Evolutionary conservation across 2,113 vertebrate genomes (phyloP), one percentile per base, ranked within the genome.

Genomic region (Microcebus tavaratra): DNA sequence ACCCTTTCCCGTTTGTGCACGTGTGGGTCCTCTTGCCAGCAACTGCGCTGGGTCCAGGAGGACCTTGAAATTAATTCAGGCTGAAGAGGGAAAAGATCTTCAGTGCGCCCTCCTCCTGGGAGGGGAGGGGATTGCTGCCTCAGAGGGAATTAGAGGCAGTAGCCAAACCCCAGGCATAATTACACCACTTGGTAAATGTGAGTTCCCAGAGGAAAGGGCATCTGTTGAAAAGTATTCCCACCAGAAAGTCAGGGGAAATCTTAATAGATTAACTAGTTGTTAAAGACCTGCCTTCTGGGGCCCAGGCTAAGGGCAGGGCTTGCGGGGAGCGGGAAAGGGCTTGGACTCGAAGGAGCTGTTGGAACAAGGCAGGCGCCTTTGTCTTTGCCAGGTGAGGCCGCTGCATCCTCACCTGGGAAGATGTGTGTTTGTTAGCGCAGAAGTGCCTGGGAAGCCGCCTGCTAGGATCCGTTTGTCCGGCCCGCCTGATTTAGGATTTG

Each of bases 121-220:
- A 93, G 88, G 97, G 91, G 65, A 89, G 91, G 70, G 75, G 15
- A 50, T 93, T 55, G 8, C 50, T 57, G 5, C 45, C 65, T 84
- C 39, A n/a, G 76, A 80, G 97, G 90, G 96, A 98, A 82, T 96
- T 96, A 68, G 97, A 92, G 95, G 67, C 88, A 59, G 97, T 95
- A 91, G 96, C 91, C 94, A 72, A 42, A 92, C 97, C 90, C 96
- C 92, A 96, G 96, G 97, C 82, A n/a, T 97, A 96, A 97, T 98
- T 97, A 95, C 59, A 85, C 97, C 91, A 87, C 97, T 85, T 23
- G 65, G 94, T 90, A 61, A 97, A 96, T 65, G 68, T 45, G 82
- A 88, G 94, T 90, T 97, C 98, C 97, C 96, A 5, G 97, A 97
- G 87, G 94, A 88, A 97, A 3, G 95, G 95, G 84, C 94, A 68